Base-by-base conservation (phyloP, 2,113 vertebrate species). In the Platichthys stellatus region DNA sequence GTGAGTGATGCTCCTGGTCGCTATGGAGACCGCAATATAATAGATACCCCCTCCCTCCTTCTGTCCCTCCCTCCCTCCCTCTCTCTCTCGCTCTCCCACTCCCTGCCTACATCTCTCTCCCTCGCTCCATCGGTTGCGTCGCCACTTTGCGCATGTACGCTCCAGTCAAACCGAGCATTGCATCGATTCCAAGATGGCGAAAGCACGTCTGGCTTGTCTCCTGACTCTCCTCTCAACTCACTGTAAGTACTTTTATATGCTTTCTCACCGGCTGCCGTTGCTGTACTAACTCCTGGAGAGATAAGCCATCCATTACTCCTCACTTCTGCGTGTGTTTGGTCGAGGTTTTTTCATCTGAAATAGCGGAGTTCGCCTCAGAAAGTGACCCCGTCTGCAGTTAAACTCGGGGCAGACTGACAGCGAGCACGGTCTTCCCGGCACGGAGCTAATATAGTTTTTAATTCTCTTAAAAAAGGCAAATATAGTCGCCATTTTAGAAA, bases 161-260 rank as follows among this genome's bases (percentile, higher is more conserved):
- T 69, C 81, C 84, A 85, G 85, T 83, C 87, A 82, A 43, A 88
- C 78, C 56, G 80, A 92, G 80, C 87, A 90, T 85, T 89, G 87
- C 93, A 85, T 90, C 92, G 88, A 92, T 90, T 93, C 92, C 93
- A 95, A 94, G 93, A 95, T 95, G 94, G 94, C 93, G 94, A 93
- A 88, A 93, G 86, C 92, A 89, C 90, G 90, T 90, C 92, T 94
- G 91, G 81, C 78, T 90, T 91, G 86, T 49, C 79, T 93, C 82
- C 90, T 95, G 90, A 84, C 90, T 85, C 92, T 95, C 82, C 81
- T 95, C 87, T 89, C 90, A 89, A 89, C 93, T 90, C 90, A 94
- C 80, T 94, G 94, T 95, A 80, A 95, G 94, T 95, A 84, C 49
- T 18, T 61, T 80, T 83, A 80, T 1, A 17, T n/a, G 35, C 3